Evolutionary conservation across 53 echinoderm and acorn worm species (phyloP).

Genomic region (Mesocentrotus franciscanus): DNA sequence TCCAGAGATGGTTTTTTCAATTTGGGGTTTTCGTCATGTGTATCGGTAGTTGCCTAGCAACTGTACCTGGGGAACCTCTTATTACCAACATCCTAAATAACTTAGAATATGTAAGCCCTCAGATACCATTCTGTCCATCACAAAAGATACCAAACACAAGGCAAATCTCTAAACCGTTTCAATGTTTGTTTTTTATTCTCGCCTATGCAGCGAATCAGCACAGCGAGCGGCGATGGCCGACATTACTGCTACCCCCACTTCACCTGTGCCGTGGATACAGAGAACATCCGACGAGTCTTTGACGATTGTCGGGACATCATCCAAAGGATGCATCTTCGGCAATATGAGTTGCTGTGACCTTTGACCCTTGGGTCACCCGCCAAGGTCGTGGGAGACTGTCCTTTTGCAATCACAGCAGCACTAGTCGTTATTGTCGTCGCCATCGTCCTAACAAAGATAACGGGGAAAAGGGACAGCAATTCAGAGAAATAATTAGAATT

Average conservation of each 20-base stretch:
- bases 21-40: no score
- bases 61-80: no score
- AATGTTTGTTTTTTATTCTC: background rate
- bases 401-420: constrained; percentile 55
- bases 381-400: constrained; percentile 39
- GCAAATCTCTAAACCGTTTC: background rate
- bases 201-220: constrained; percentile 94
- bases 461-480: constrained; percentile 8
- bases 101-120: background rate
- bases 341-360: constrained; percentile 99
- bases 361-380: constrained; percentile 68
- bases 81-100: no score
- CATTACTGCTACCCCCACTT: constrained; percentile 99
- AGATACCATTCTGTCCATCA: background rate
- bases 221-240: constrained; percentile 98
- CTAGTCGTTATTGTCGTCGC: constrained; percentile 46
- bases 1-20: no score
- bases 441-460: constrained; percentile 1
- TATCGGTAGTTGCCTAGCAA: no score
- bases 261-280: constrained; percentile 99
- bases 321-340: constrained; percentile 99
- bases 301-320: constrained; percentile 99
- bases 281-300: constrained; percentile 99
- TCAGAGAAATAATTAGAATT: constrained; percentile 39
- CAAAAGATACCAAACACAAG: background rate